Conservation (phyloP, 1,140 invertebrate genomes). For the Onthophagus taurus region DNA sequence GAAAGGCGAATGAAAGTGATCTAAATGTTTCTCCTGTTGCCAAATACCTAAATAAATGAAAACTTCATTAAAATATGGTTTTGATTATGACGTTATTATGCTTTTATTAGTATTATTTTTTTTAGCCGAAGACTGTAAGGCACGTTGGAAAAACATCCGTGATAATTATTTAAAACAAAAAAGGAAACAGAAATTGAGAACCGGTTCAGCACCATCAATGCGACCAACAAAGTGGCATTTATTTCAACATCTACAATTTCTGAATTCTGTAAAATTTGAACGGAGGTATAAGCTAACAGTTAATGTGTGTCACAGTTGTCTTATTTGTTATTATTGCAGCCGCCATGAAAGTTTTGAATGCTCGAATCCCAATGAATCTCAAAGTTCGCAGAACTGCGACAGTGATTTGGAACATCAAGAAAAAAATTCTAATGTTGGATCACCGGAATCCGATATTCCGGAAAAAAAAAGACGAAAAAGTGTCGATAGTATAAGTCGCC, state of each 20-base stretch:
- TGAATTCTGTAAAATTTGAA: background rate
- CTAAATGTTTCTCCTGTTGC: slow-evolving; percentile 21
- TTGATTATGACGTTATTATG: too few species aligned
- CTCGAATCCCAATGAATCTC: too few species aligned
- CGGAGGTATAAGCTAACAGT: background rate
- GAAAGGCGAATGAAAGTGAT: slow-evolving; percentile 20
- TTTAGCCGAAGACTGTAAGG: slow-evolving; percentile 1
- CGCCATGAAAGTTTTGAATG: too few species aligned
- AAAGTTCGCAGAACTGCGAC: background rate
- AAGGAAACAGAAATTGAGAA: background rate
- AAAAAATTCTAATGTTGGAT: background rate
- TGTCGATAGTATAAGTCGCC: background rate
- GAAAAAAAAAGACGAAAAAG: background rate
- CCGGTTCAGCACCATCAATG: too few species aligned
- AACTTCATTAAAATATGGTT: too few species aligned
- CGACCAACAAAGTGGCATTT: background rate
- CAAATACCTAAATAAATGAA: slow-evolving; percentile 20
- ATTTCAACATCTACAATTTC: background rate
- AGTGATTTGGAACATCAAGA: background rate
- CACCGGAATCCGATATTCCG: background rate
- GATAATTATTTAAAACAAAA: background rate
- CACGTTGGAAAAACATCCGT: background rate
- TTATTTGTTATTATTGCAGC: background rate
- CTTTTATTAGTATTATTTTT: too few species aligned
- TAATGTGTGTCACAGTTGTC: background rate